These are phyloP conservation scores for Hipparchia sbordonii DNA, from an alignment of 2,888 invertebrate genomes.

Conservation along the genomic window DNA sequence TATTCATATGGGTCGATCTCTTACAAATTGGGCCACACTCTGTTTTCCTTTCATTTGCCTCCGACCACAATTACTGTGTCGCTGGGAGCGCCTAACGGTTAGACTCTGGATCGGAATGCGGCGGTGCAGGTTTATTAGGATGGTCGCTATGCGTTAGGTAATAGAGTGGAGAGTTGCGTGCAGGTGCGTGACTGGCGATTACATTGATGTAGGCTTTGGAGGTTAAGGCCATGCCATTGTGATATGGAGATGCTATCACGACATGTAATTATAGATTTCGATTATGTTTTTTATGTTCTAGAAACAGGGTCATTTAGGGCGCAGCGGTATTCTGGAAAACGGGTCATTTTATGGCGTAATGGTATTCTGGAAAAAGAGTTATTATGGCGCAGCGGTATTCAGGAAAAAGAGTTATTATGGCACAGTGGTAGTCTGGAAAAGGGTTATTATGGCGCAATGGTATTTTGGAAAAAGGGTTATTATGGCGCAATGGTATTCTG, in stretches of 20 bases:
- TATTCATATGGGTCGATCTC: conserved; percentile 29
- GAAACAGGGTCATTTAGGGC: not conserved
- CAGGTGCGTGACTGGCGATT: conserved; percentile 19
- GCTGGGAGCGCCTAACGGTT: conserved; percentile 44
- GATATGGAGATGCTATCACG: conserved; percentile 10
- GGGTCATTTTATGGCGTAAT: too few relatives aligned
- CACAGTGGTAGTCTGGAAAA: not conserved
- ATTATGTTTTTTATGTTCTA: not conserved
- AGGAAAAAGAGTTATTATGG: not conserved
- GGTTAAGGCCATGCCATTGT: conserved; percentile 21
- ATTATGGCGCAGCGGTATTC: not conserved
- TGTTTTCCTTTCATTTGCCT: conserved; percentile 69
- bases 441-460: not conserved
- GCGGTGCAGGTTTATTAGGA: conserved; percentile 41
- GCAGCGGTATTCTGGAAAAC: not conserved
- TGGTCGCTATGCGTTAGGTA: conserved; percentile 33
- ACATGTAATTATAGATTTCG: not conserved
- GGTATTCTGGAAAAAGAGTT: not conserved
- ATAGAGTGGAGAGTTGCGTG: conserved; percentile 41
- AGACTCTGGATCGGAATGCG: conserved; percentile 49
- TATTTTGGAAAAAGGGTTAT: not conserved
- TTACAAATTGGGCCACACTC: conserved; percentile 28
- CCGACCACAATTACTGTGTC: conserved; percentile 48
- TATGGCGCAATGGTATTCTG: not conserved
- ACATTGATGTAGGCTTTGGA: conserved; percentile 1